phyloP scores from a whole-genome alignment of 2,888 invertebrate species.

The Volucella inflata region DNA sequence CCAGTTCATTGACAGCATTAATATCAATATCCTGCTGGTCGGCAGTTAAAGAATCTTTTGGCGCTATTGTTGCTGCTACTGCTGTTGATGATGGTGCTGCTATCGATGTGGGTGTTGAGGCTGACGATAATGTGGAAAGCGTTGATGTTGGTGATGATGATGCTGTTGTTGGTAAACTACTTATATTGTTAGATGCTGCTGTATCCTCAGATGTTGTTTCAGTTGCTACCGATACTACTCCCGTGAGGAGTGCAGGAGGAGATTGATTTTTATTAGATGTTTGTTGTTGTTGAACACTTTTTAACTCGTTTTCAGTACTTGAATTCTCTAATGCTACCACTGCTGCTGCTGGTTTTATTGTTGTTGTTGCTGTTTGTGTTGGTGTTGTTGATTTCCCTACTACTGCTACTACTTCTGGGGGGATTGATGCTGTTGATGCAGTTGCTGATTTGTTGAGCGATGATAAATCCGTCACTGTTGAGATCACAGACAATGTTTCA shows the following conservation, averaged over 20 bases:
- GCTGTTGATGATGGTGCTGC: slow-evolving; percentile 42
- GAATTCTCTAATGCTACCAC: slow-evolving; percentile 43
- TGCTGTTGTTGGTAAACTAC: slow-evolving; percentile 58
- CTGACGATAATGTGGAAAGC: slow-evolving; percentile 65
- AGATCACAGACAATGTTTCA: slow-evolving; percentile 66
- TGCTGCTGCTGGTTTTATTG: slow-evolving; percentile 10
- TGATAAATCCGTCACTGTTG: slow-evolving; percentile 54
- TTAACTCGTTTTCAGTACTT: slow-evolving; percentile 47
- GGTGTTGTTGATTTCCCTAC: neutral
- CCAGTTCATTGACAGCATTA: slow-evolving; percentile 22
- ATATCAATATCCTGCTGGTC: slow-evolving; percentile 36
- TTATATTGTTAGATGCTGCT: slow-evolving; percentile 60
- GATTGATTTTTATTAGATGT: slow-evolving; percentile 2
- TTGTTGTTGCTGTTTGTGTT: slow-evolving; percentile 19
- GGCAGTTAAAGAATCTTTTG: slow-evolving; percentile 34
- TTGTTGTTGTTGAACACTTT: slow-evolving; percentile 26
- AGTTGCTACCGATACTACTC: slow-evolving; percentile 57
- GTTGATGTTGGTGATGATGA: slow-evolving; percentile 74
- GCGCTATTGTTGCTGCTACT: slow-evolving; percentile 14
- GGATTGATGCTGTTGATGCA: slow-evolving; percentile 19
- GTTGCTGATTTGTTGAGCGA: slow-evolving; percentile 41
- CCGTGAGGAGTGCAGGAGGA: slow-evolving; percentile 24
- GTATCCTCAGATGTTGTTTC: slow-evolving; percentile 48
- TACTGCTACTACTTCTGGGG: slow-evolving; percentile 25
- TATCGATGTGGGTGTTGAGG: slow-evolving; percentile 49